Evolutionary conservation across 92 coral and sea anemone species (phyloP).

Genomic region (Bergia sp.): DNA sequence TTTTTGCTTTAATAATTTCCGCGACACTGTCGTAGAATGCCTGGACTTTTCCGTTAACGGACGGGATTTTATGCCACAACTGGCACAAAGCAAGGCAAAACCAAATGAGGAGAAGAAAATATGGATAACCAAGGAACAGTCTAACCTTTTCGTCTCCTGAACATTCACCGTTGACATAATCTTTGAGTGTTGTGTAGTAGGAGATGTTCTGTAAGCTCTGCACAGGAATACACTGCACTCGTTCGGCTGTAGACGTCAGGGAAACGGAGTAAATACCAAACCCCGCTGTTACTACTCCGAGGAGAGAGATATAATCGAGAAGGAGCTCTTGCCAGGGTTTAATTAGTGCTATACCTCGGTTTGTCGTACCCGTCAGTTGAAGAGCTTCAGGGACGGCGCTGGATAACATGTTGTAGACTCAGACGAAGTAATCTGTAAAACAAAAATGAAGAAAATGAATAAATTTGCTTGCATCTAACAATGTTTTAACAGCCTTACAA

Average conservation of each 20-base stretch:
- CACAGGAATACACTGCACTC: conserved; percentile 16
- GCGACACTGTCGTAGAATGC: neutral
- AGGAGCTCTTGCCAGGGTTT: conserved; percentile 8
- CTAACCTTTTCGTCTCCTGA: neutral
- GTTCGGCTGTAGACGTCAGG: neutral
- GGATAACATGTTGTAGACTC: neutral
- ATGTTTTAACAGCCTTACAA: no score
- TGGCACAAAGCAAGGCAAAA: conserved; percentile 1
- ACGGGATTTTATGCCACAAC: conserved; percentile 8
- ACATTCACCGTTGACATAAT: conserved; percentile 13
- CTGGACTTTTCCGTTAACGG: neutral
- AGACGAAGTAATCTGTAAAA: neutral
- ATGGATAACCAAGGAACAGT: neutral
- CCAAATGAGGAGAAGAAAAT: neutral
- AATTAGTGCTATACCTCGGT: neutral
- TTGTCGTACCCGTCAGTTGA: neutral
- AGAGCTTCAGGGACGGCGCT: conserved; percentile 1
- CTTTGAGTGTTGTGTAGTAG: conserved; percentile 9
- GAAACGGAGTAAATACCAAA: conserved; percentile 7
- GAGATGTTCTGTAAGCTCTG: neutral
- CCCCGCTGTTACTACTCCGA: conserved; percentile 13
- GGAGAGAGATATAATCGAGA: neutral
- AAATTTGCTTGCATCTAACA: no score
- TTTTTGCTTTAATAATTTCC: neutral
- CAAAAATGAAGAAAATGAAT: neutral